A percentile compares a stretch with the other conserved stretches of the same genome.
These are phyloP conservation scores for Halcyon badia DNA, from an alignment of 2,797 vertebrate species.

Conservation along the genomic window DNA sequence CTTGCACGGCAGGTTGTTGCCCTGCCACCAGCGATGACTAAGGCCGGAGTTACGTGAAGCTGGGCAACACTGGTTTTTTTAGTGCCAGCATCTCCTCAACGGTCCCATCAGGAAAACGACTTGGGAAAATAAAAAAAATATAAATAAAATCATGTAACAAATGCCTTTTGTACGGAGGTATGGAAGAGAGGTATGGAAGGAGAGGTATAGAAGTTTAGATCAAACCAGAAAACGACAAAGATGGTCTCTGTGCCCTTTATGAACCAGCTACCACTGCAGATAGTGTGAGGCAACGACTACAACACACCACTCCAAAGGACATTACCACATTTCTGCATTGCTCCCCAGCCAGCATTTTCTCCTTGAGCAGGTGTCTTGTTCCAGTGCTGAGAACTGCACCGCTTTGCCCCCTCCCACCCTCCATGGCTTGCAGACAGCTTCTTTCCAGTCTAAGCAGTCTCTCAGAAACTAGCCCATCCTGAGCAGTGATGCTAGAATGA, in stretches of 20 bases:
- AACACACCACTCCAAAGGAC: not conserved
- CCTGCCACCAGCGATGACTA: not conserved
- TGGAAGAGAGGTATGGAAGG: too few species aligned
- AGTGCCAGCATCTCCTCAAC: slow-evolving; percentile 61
- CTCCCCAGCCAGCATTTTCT: not conserved
- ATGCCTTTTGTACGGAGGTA: too few species aligned
- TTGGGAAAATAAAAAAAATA: slow-evolving; percentile 20
- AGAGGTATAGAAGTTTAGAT: not conserved
- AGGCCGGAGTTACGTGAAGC: accelerated
- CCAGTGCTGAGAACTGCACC: not conserved
- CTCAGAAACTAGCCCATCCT: not conserved
- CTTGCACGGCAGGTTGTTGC: not conserved
- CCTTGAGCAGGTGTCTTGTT: not conserved
- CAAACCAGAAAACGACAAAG: not conserved
- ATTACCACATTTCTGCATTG: not conserved
- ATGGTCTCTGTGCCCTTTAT: accelerated
- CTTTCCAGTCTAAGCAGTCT: not conserved
- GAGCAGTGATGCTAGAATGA: not conserved
- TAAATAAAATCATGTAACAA: not conserved
- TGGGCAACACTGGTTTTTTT: not conserved
- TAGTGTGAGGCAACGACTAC: accelerated
- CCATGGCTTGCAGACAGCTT: accelerated
- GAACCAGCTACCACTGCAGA: accelerated
- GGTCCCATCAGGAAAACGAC: slow-evolving; percentile 21
- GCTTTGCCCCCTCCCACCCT: not conserved